These are phyloP conservation scores for Endomychus coccineus DNA, from an alignment of 2,888 invertebrate species.

Conservation along the genomic window DNA sequence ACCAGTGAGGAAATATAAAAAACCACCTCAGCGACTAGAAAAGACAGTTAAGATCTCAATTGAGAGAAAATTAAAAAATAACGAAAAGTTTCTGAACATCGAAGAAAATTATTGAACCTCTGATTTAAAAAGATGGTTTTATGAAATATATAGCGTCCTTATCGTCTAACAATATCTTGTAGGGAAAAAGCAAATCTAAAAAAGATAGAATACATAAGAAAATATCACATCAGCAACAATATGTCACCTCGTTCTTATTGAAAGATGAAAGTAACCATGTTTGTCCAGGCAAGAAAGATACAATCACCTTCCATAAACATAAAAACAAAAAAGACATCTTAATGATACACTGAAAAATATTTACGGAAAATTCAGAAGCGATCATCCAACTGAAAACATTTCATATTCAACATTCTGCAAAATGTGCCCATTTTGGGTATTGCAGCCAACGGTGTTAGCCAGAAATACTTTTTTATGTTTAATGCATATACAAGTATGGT, in stretches of 20 bases:
- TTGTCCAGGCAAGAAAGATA: background rate
- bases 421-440: slow-evolving; percentile 1
- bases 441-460: background rate
- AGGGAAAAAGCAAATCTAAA: background rate
- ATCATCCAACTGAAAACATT: background rate
- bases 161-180: no score
- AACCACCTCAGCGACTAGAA: no score
- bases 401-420: slow-evolving; percentile 1
- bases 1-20: no score
- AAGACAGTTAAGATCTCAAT: background rate
- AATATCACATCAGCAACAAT: background rate
- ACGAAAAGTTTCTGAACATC: no score
- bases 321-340: background rate
- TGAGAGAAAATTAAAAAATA: no score
- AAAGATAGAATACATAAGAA: background rate
- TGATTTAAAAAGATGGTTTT: background rate
- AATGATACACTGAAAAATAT: background rate
- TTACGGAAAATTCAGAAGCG: background rate
- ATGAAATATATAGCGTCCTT: background rate
- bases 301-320: background rate
- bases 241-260: slow-evolving; percentile 1
- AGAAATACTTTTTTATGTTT: slow-evolving; percentile 1
- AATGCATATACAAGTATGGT: background rate
- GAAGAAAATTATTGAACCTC: background rate
- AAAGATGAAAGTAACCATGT: background rate